Percentiles rank a stretch among this genome's conserved stretches.
Evolutionary conservation across 2,797 vertebrate species (phyloP).

Genomic region (Halcyon badia): DNA sequence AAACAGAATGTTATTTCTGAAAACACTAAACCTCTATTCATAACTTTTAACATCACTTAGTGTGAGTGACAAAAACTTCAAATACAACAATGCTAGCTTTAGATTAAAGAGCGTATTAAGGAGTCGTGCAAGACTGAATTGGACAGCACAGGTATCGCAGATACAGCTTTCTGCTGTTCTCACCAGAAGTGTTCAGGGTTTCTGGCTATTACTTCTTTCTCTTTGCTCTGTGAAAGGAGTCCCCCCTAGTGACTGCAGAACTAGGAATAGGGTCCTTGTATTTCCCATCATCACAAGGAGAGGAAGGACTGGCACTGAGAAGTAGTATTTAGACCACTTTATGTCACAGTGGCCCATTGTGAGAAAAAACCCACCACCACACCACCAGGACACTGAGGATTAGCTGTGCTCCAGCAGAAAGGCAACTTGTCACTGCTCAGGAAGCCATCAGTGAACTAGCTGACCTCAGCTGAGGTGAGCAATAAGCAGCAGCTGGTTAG

Average conservation of each 20-base stretch:
- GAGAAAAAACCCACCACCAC: neutral
- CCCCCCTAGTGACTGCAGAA: neutral
- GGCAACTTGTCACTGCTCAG: neutral
- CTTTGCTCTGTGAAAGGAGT: neutral
- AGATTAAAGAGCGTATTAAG: neutral
- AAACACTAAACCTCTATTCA: neutral
- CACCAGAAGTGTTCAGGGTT: rapidly evolving
- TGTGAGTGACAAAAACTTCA: neutral
- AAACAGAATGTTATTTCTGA: neutral
- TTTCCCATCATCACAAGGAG: neutral
- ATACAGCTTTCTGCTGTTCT: neutral
- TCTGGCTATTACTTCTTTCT: neutral
- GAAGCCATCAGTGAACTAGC: neutral
- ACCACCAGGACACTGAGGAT: neutral
- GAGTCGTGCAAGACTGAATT: neutral
- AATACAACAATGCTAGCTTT: neutral
- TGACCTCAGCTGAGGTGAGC: neutral
- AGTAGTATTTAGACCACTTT: neutral
- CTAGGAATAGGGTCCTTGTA: neutral
- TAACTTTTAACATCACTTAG: neutral
- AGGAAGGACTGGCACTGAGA: neutral
- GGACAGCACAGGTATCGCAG: neutral
- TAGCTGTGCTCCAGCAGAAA: neutral
- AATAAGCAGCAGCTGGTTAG: neutral
- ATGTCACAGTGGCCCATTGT: neutral